Evolutionary conservation across 2,797 vertebrate genomes (phyloP), one percentile per base, ranked within the genome.

Genomic region (Orientallactaga sibirica): DNA sequence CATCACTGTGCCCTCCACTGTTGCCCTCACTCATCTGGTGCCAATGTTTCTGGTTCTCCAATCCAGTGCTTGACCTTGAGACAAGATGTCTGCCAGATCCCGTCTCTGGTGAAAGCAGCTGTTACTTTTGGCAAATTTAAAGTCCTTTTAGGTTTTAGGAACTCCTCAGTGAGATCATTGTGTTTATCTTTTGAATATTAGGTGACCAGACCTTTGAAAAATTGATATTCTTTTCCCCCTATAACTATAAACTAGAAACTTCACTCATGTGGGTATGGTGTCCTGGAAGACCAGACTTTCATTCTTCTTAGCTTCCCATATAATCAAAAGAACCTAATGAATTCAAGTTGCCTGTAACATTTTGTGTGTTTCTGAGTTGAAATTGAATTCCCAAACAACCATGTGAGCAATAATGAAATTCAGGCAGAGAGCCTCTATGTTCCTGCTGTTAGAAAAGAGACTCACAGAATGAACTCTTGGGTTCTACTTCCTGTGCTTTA

Each of bases 41-140:
- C 97, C 97, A 96, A 79, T 27, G 92, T 96, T 97, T 97, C 94
- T 92, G 96, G 94, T 94, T 97, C 95, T 93, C 96, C 80, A 85
- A 79, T 43, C 4, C 73, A 94, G 97, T 96, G 96, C 96, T 88
- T 97, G 97, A 97, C 98, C 97, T 97, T 96, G 97, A 96, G 94
- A 96, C 81, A 95, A 97, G 96, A 96, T 89, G 97, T 92, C 95
- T 97, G 97, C 97, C 97, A 98, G 96, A 97, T 96, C 96, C 94
- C 93, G 95, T 97, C 96, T 95, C 96, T 97, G 97, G 97, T 93
- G 93, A 98, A 97, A 98, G 73, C 97, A 98, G 97, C 96, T 97
- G 97, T 97, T 97, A 58, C 96, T 97, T 80, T 97, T 97, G 97
- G 97, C 96, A 97, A 48, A 3, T 66, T 92, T 92, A 94, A 96